phyloP scores from a whole-genome alignment of 2,888 invertebrate genomes.

The Xestia ashworthii region DNA sequence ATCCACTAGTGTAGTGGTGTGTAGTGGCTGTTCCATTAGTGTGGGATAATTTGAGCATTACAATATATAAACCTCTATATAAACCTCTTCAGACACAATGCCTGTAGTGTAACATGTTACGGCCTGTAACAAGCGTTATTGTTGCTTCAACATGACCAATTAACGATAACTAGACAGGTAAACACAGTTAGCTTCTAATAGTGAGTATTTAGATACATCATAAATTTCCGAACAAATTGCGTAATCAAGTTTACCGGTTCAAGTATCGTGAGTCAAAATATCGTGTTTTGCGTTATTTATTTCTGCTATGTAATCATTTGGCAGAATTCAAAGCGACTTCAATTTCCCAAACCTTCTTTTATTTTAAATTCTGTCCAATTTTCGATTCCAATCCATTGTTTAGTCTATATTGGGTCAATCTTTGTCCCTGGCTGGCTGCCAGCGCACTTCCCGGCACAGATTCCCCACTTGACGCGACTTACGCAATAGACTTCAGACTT shows the following conservation, averaged over 20 bases:
- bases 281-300: neutral
- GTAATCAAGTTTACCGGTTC: neutral
- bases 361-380: slow-evolving; percentile 36
- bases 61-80: too few species aligned
- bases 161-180: neutral
- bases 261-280: neutral
- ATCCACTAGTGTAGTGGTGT: neutral
- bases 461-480: slow-evolving; percentile 28
- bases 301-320: slow-evolving; percentile 7
- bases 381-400: slow-evolving; percentile 20
- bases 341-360: neutral
- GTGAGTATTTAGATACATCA: neutral
- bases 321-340: slow-evolving; percentile 3
- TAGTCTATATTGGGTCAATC: slow-evolving; percentile 39
- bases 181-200: neutral
- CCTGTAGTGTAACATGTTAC: neutral
- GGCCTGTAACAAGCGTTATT: neutral
- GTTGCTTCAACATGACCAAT: neutral
- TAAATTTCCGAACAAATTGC: neutral
- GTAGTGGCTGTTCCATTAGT: neutral
- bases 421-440: slow-evolving; percentile 36
- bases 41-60: neutral
- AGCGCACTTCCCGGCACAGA: slow-evolving; percentile 8
- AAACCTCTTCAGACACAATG: neutral
- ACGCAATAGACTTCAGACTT: slow-evolving; percentile 40